Conservation (phyloP, 2,888 invertebrate species). For the Metacarcinus magister region DNA sequence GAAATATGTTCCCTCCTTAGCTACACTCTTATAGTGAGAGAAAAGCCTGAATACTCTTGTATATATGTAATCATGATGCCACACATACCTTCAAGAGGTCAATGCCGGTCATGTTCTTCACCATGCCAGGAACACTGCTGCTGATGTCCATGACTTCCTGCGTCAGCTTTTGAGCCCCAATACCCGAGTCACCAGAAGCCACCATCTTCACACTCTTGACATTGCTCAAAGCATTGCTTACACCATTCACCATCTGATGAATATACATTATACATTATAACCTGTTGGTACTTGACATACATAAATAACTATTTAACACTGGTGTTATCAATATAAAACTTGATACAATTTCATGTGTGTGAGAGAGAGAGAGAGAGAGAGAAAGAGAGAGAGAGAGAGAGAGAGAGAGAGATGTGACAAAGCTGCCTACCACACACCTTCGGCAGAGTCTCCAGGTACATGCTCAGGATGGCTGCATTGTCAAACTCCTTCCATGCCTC, state of each 20-base stretch:
- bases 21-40: too few species aligned
- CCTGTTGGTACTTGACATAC: neutral
- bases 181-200: slow-evolving; percentile 92
- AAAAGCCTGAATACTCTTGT: too few species aligned
- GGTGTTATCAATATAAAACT: neutral
- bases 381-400: too few species aligned
- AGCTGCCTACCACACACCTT: slow-evolving; percentile 88
- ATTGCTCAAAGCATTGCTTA: slow-evolving; percentile 96
- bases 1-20: too few species aligned
- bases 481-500: slow-evolving; percentile 98
- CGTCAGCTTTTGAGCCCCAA: slow-evolving; percentile 97
- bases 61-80: neutral
- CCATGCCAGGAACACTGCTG: slow-evolving; percentile 94
- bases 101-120: slow-evolving; percentile 96
- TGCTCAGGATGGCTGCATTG: slow-evolving; percentile 97
- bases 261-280: neutral
- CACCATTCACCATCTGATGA: slow-evolving; percentile 96
- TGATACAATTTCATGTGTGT: too few species aligned
- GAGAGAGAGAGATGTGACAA: neutral
- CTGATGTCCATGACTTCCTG: slow-evolving; percentile 97
- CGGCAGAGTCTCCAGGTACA: slow-evolving; percentile 97
- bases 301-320: neutral
- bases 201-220: slow-evolving; percentile 98
- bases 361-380: too few species aligned
- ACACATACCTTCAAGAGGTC: slow-evolving; percentile 88